Conservation (phyloP, 2,113 vertebrate genomes). For the Clarias gariepinus region DNA sequence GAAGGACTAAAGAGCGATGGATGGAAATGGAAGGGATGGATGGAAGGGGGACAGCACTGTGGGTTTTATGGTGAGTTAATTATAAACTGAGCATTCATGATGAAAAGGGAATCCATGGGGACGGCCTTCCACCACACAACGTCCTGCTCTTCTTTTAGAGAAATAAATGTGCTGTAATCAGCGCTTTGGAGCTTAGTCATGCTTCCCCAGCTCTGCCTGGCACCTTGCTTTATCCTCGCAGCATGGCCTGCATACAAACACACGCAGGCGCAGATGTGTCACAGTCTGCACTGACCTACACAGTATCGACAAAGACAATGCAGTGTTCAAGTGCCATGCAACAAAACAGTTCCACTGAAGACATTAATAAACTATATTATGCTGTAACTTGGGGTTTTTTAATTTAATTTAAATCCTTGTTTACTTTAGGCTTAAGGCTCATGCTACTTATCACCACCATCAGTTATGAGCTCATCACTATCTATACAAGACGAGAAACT, state of each 20-base stretch:
- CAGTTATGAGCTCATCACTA: not conserved
- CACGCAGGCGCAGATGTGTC: slow-evolving; percentile 20
- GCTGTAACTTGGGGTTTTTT: not conserved
- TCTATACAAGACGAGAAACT: not conserved
- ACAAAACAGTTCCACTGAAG: not conserved
- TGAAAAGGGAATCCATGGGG: slow-evolving; percentile 19
- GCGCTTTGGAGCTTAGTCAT: slow-evolving; percentile 50
- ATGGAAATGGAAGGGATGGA: not conserved
- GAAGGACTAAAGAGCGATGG: not conserved
- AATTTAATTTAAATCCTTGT: no score
- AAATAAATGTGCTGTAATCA: slow-evolving; percentile 43
- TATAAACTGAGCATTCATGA: not conserved
- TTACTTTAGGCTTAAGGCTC: not conserved
- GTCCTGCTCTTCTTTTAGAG: slow-evolving; percentile 28
- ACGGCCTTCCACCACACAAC: not conserved
- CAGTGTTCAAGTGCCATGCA: not conserved
- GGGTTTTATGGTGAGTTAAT: slow-evolving; percentile 4
- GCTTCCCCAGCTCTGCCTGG: slow-evolving; percentile 37
- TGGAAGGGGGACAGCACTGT: no score
- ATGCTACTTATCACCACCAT: not conserved
- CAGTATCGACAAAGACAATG: slow-evolving; percentile 1
- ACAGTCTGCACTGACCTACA: slow-evolving; percentile 23
- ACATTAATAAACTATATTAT: not conserved
- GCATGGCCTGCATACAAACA: slow-evolving; percentile 41
- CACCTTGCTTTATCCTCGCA: slow-evolving; percentile 40